Conservation (phyloP, 2,888 invertebrate genomes). For the Sympetrum striolatum region DNA sequence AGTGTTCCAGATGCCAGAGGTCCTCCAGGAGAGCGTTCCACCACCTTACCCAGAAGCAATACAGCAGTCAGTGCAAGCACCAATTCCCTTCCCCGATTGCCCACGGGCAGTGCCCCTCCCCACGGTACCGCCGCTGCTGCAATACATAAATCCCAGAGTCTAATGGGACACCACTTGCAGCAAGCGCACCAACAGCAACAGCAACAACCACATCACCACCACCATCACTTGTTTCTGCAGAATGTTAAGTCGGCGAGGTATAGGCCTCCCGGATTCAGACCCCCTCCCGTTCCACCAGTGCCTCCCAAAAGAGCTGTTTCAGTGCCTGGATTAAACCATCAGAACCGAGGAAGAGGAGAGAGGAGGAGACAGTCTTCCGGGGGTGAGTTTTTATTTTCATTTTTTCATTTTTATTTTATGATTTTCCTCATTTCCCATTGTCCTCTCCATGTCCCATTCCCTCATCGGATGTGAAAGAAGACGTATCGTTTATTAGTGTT, state of each 20-base stretch:
- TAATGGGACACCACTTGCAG: constrained; percentile 51
- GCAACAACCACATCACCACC: constrained; percentile 32
- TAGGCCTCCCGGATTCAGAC: constrained; percentile 79
- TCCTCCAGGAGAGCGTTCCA: constrained; percentile 59
- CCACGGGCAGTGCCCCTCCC: constrained; percentile 62
- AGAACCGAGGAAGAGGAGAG: constrained; percentile 48
- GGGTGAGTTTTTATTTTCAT: constrained; percentile 42
- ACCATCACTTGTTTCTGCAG: constrained; percentile 62
- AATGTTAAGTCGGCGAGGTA: constrained; percentile 87
- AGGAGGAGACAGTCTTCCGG: constrained; percentile 30
- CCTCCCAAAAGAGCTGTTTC: constrained; percentile 77
- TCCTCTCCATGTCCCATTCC: not conserved
- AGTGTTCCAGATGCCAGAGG: constrained; percentile 66
- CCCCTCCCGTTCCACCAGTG: constrained; percentile 53
- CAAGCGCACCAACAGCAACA: not conserved
- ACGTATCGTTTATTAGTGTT: not conserved
- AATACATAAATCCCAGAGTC: constrained; percentile 71
- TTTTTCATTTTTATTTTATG: not conserved
- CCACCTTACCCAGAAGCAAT: constrained; percentile 69
- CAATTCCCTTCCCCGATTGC: constrained; percentile 79
- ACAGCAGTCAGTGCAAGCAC: constrained; percentile 61
- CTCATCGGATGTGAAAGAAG: not conserved
- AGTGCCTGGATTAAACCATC: constrained; percentile 76
- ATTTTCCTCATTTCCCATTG: no score
- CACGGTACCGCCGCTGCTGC: constrained; percentile 52